A percentile compares a stretch with the other conserved stretches of the same genome.
Evolutionary conservation across 1,140 invertebrate genomes (phyloP).

Genomic region (Aphelenchoides fujianensis): DNA sequence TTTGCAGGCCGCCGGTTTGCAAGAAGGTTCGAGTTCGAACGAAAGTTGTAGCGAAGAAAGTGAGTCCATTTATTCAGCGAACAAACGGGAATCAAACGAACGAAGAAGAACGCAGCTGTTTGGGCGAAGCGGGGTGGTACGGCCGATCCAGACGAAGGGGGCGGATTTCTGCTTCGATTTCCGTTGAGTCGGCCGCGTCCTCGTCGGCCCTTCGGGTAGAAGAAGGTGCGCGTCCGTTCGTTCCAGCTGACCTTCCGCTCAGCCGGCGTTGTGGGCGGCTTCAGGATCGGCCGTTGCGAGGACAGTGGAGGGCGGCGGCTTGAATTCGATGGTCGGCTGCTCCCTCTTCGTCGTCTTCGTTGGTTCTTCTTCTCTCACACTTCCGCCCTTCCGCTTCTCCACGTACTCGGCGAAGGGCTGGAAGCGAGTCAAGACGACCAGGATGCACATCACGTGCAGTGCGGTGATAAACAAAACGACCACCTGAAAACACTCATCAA

Average conservation of each 20-base stretch:
- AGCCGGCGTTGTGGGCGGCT: background rate
- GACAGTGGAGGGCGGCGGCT: background rate
- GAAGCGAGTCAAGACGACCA: background rate
- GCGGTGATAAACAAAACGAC: constrained; percentile 6
- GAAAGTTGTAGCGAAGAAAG: no score
- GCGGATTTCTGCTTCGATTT: background rate
- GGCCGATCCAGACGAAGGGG: background rate
- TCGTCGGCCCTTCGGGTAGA: background rate
- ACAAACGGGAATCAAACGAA: no score
- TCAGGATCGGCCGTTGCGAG: background rate
- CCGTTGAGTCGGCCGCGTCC: background rate
- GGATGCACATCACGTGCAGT: background rate
- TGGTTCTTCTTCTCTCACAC: no score
- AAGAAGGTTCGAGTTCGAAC: no score
- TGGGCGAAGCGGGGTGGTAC: background rate
- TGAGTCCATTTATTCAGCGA: no score
- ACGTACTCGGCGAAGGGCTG: constrained; percentile 6
- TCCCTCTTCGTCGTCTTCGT: background rate
- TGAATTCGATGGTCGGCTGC: background rate
- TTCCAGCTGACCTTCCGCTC: background rate
- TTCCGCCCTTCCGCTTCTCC: background rate
- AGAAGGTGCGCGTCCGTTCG: background rate
- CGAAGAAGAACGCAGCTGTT: no score
- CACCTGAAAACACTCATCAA: no score
- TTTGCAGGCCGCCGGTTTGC: no score